Conservation (phyloP, 2,888 invertebrate genomes). For the Brachypalpus laphriformis region DNA sequence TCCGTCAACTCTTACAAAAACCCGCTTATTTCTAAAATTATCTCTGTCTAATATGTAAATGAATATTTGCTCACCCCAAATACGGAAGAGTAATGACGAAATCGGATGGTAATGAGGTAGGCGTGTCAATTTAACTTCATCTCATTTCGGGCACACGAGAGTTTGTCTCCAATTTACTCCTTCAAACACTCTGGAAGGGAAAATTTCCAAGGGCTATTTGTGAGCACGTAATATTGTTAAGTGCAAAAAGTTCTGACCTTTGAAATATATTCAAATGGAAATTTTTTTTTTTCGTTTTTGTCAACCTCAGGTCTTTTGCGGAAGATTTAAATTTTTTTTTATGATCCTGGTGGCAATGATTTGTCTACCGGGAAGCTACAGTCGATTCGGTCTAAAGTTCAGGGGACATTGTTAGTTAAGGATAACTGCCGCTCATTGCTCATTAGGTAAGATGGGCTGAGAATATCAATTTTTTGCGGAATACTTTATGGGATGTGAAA, state of each 20-base stretch:
- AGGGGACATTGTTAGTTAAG: neutral
- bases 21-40: neutral
- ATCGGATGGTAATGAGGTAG: constrained; percentile 6
- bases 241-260: neutral
- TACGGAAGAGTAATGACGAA: neutral
- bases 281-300: no score
- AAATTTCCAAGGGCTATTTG: neutral
- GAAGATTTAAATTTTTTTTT: neutral
- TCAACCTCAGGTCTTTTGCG: neutral
- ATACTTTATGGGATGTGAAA: neutral
- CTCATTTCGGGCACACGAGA: neutral
- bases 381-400: neutral
- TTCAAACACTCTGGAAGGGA: neutral
- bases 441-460: neutral
- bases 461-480: neutral
- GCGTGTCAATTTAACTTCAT: neutral
- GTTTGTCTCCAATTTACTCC: neutral
- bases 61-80: neutral
- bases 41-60: neutral
- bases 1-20: constrained; percentile 11
- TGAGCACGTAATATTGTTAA: neutral
- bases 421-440: neutral
- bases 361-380: neutral
- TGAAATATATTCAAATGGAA: neutral
- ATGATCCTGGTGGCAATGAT: neutral